Evolutionary conservation across 2,797 vertebrate genomes (phyloP).

Genomic region (Phataginus tricuspis): DNA sequence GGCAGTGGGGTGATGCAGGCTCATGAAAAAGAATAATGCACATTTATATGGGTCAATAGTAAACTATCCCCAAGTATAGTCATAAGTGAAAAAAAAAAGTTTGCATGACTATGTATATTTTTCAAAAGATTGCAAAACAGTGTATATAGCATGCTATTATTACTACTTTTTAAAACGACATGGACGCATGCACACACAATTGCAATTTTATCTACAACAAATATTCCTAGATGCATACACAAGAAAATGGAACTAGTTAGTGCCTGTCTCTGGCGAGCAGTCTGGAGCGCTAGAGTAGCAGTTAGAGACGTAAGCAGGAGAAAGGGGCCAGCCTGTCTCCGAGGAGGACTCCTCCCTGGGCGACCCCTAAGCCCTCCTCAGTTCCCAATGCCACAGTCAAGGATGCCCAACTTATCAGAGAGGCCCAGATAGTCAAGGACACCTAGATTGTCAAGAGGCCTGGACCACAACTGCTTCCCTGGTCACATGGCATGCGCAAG

Average conservation of each 20-base stretch:
- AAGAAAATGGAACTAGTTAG: not conserved
- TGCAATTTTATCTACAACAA: not conserved
- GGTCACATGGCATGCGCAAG: too few relatives aligned
- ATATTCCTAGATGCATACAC: not conserved
- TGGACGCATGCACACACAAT: not conserved
- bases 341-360: too few relatives aligned
- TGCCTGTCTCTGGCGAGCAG: not conserved
- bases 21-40: conserved; percentile 4
- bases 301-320: too few relatives aligned
- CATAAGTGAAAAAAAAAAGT: not conserved
- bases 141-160: not conserved
- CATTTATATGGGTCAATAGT: not conserved
- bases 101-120: not conserved
- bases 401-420: too few relatives aligned
- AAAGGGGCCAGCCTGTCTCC: too few relatives aligned
- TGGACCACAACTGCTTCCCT: too few relatives aligned
- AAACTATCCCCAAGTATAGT: not conserved
- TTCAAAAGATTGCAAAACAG: not conserved
- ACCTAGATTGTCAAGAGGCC: too few relatives aligned
- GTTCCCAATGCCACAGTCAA: too few relatives aligned
- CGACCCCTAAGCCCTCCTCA: too few relatives aligned
- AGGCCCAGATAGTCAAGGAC: too few relatives aligned
- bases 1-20: not conserved
- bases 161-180: not conserved
- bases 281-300: too few relatives aligned